A percentile compares a stretch with the other conserved stretches of the same genome.
These are phyloP conservation scores for Prunella fulvescens DNA, from an alignment of 2,113 vertebrate species.

Conservation along the genomic window DNA sequence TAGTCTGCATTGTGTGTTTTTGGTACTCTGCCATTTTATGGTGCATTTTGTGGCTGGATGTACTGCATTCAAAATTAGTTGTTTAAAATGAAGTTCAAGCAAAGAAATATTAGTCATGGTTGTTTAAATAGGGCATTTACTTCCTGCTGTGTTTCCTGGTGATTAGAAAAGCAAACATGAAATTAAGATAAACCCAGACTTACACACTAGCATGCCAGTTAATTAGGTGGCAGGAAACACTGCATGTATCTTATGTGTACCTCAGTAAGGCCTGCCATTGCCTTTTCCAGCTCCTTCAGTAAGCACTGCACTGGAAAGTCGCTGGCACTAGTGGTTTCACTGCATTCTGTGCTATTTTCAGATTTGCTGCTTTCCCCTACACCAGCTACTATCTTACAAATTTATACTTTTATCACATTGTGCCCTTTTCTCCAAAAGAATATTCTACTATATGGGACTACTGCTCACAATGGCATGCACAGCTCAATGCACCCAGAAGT, in stretches of 20 bases:
- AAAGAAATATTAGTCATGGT: neutral
- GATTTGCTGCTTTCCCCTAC: neutral
- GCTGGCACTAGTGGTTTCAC: neutral
- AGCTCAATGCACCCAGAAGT: neutral
- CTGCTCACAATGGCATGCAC: neutral
- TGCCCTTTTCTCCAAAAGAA: neutral
- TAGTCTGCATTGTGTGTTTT: neutral
- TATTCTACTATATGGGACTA: neutral
- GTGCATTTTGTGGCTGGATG: neutral
- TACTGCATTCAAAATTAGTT: neutral
- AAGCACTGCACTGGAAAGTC: neutral
- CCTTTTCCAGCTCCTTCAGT: neutral
- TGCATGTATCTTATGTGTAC: neutral
- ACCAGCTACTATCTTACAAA: neutral
- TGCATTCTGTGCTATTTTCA: neutral
- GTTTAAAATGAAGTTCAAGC: neutral
- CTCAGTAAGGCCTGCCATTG: neutral
- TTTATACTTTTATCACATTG: neutral
- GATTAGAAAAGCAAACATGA: constrained; percentile 27
- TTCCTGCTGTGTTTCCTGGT: constrained; percentile 8
- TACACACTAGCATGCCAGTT: neutral
- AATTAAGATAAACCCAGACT: constrained; percentile 15
- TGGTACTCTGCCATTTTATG: neutral
- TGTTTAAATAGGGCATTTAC: neutral
- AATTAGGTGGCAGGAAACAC: neutral